Conservation (phyloP, 1,140 invertebrate species). For the Tetragonula clypearis region DNA sequence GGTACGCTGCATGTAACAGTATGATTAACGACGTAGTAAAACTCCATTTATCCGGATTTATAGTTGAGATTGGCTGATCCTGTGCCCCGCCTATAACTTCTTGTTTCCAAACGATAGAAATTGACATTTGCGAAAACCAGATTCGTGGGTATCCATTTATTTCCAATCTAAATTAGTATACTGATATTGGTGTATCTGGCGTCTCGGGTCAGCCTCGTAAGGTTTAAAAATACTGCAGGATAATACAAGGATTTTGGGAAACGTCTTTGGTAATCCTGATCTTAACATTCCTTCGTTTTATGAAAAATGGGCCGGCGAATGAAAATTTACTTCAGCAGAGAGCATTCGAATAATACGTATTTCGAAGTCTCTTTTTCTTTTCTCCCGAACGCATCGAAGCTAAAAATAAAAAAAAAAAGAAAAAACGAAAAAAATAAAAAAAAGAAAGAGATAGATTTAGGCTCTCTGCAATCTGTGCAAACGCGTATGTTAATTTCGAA, state of each 20-base stretch:
- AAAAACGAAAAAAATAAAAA: no score
- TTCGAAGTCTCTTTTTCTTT: no score
- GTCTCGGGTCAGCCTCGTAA: not conserved
- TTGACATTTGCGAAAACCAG: constrained; percentile 15
- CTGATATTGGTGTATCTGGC: no score
- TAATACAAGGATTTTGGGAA: not conserved
- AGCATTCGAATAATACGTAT: no score
- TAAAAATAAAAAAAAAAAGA: no score
- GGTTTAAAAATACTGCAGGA: not conserved
- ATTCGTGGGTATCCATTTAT: not conserved
- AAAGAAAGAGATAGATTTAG: no score
- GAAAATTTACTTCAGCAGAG: no score
- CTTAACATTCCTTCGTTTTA: not conserved
- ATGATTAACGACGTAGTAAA: constrained; percentile 31
- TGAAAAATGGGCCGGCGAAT: not conserved
- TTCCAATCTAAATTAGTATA: not conserved
- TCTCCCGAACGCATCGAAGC: no score
- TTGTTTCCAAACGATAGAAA: not conserved
- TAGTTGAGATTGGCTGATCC: not conserved
- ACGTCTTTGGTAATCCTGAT: not conserved
- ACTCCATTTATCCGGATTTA: constrained; percentile 28
- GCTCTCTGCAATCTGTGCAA: no score
- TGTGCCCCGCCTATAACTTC: constrained; percentile 12
- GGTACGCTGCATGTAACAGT: constrained; percentile 1
- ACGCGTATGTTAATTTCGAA: no score